Evolutionary conservation across 1,140 invertebrate species (phyloP), one percentile per base, ranked within the genome.

Genomic region (Pogonognathellus flavescens): DNA sequence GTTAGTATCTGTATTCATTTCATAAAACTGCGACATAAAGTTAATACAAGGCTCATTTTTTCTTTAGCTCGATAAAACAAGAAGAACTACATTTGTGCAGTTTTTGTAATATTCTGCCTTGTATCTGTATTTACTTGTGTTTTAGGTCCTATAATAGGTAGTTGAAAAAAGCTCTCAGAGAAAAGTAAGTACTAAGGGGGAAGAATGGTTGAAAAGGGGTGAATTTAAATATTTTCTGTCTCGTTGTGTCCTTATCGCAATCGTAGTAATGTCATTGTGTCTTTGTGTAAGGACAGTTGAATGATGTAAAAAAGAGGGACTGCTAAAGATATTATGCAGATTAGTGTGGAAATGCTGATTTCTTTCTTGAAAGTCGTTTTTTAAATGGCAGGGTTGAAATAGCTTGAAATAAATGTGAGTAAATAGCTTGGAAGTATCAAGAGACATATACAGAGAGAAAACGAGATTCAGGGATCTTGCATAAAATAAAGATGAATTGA

Each of bases 401-500:
- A 18, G 31, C 70, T n/a, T 16, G 5, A 49, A 50, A 76, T 76
- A 31, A 76, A 13, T 16, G 14, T 50, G 4, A 57, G 25, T 76
- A 41, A 76, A 76, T 49, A 76, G 41, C 14, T n/a, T 49, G 70
- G 4, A 76, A 76, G 41, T 76, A 50, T 76, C 70, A 76, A 76
- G 70, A 76, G 70, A 76, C 70, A n/a, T n/a, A n/a, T n/a, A 49
- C 70, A 41, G 70, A 41, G 31, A 41, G 31, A 41, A 41, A 41
- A 41, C 31, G 31, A 41, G 31, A 41, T 41, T 41, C 31, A 41
- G 31, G 31, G 31, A 76, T 76, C 49, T 76, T 76, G 70, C 70
- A 76, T 76, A 76, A 76, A 76, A 76, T 76, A 76, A 76, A 76
- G 70, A 76, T 41, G 41, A 76, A 50, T 5, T 76, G 70, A 76